A percentile compares a stretch with the other conserved stretches of the same genome.
Conservation (phyloP, 2,113 vertebrate genomes). For the Castor canadensis region DNA sequence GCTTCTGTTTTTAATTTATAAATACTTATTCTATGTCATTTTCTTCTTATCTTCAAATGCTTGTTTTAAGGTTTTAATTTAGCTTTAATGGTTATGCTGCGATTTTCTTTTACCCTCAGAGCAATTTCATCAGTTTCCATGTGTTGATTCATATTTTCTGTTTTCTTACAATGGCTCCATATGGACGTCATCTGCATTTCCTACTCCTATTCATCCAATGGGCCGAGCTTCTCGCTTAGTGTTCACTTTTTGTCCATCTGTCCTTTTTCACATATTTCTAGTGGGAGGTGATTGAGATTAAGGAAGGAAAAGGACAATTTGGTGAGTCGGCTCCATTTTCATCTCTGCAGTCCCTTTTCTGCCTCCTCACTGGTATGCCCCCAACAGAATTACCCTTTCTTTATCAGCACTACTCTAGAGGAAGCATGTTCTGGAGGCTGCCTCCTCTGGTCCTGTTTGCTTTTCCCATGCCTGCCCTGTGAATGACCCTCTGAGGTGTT, state of each 20-base stretch:
- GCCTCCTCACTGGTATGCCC: accelerated
- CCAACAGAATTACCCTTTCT: accelerated
- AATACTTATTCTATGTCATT: background rate
- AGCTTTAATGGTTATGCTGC: background rate
- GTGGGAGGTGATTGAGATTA: accelerated
- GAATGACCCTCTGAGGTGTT: background rate
- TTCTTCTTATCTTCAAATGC: background rate
- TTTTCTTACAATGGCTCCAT: background rate
- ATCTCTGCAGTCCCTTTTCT: background rate
- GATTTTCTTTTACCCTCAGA: background rate
- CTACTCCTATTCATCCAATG: no score
- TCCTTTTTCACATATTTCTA: background rate
- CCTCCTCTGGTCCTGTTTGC: background rate
- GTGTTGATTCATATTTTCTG: background rate
- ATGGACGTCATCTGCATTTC: accelerated
- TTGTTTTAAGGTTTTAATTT: background rate
- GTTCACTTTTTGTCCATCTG: no score
- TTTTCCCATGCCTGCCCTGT: background rate
- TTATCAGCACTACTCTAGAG: no score
- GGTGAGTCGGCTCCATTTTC: accelerated
- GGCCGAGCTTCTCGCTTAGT: background rate
- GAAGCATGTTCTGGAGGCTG: accelerated
- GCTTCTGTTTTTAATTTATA: background rate
- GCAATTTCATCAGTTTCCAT: background rate
- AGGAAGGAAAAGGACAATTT: accelerated